Conservation (phyloP, 1,140 invertebrate genomes). For the Drosophila obscura region DNA sequence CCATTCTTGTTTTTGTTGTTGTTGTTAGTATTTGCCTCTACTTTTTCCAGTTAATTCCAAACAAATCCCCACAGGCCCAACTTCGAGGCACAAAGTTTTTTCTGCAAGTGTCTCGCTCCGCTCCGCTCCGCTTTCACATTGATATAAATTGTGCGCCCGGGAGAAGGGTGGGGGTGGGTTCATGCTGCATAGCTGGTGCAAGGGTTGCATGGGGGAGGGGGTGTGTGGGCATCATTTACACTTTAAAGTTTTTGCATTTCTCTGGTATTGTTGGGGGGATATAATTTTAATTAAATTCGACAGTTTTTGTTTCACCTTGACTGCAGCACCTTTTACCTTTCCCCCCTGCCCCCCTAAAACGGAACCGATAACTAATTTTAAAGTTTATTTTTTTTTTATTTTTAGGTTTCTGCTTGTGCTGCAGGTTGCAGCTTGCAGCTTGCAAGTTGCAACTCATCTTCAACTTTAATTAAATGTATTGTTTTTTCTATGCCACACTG, state of each 20-base stretch:
- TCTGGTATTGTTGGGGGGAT: constrained; percentile 66
- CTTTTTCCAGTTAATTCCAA: too few relatives aligned
- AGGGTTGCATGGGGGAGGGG: too few relatives aligned
- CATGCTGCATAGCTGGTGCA: too few relatives aligned
- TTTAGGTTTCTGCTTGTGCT: constrained; percentile 31
- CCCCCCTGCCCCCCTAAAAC: not conserved
- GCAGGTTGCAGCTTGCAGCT: constrained; percentile 39
- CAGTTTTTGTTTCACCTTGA: constrained; percentile 44
- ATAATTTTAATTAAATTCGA: constrained; percentile 80
- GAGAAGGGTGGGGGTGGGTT: constrained; percentile 10
- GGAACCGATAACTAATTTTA: constrained; percentile 63
- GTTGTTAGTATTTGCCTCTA: not conserved
- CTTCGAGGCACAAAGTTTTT: constrained; percentile 9
- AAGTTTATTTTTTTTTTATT: constrained; percentile 61
- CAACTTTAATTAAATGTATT: constrained; percentile 81
- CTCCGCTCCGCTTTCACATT: constrained; percentile 26
- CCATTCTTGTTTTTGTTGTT: too few relatives aligned
- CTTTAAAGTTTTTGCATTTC: constrained; percentile 67
- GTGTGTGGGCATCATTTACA: constrained; percentile 56
- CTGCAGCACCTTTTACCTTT: not conserved
- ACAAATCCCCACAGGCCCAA: too few relatives aligned
- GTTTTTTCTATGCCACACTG: constrained; percentile 56
- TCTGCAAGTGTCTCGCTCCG: constrained; percentile 33
- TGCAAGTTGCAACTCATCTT: constrained; percentile 70
- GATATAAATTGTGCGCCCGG: constrained; percentile 63